Base-by-base conservation (phyloP, 1,140 invertebrate species). In the Chironomus tepperi region DNA sequence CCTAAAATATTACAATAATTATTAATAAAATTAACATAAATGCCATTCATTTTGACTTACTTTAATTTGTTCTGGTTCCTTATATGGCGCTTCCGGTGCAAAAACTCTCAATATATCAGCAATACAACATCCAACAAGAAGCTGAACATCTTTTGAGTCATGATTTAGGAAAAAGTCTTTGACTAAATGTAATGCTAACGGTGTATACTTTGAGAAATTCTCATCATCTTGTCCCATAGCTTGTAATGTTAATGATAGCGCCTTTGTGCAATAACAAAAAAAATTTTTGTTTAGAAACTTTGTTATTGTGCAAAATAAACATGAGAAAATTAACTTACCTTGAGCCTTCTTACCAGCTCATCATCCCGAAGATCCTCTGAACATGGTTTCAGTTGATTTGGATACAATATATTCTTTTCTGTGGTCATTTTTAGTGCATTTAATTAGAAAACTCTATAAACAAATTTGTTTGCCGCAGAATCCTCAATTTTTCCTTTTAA, bases 21-120 rank as follows among this genome's bases (percentile, higher is more conserved):
- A 75, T 43, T 21, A 3, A 73, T 75, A 75, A 77, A 7, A 67
- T 12, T 42, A 70, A 75, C 16, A 43, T 73, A 73, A 19, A 74
- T 18, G 12, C 7, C n/a, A 10, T 7, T 64, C 6, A 42, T 21
- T 1, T 73, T 43, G 43, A 74, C 77, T 75, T 79, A 88, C 87
- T 83, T 93, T 94, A 73, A 98, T 90, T 84, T 97, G 94, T 74
- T 95, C 92, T 43, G 93, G 89, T 82, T 98, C 95, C 84, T 96
- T 97, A 81, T 98, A 99, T 0, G 97, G 97, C 75, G 96, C 96
- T 82, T 98, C 96, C n/a, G 97, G 96, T 8, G 96, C 96, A 85
- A 97, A 98, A n/a, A 99, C 94, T 76, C 97, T 84, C 57, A 99
- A 88, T 21, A 99, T 94, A 84, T 99, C 97, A 34, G 97, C 97